phyloP scores from a whole-genome alignment of 35 echinoderm and acorn worm species.

The Ptychodera flava region DNA sequence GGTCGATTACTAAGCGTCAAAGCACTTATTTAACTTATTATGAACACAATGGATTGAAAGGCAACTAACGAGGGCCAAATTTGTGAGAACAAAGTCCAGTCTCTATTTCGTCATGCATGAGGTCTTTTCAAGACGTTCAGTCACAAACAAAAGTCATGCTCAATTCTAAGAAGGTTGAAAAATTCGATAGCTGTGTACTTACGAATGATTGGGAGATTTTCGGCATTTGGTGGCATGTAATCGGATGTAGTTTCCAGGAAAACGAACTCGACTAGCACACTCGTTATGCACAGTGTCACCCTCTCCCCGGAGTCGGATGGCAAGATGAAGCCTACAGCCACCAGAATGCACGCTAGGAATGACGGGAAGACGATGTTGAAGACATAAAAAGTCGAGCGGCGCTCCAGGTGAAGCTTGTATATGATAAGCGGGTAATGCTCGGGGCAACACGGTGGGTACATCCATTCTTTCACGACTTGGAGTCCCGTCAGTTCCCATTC shows the following conservation, averaged over 20 bases:
- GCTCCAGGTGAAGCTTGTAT: neutral
- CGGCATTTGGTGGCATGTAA: conserved; percentile 3
- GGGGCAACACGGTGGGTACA: neutral
- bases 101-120: no score
- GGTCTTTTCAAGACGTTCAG: no score
- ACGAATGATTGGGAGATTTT: neutral
- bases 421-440: neutral
- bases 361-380: neutral
- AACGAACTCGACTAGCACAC: neutral
- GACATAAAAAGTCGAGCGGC: neutral
- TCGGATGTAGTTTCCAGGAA: neutral
- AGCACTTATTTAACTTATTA: no score
- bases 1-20: no score
- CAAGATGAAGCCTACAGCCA: neutral
- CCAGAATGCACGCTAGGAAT: neutral
- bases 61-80: no score
- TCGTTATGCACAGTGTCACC: neutral
- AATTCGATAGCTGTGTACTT: no score
- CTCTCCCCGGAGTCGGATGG: neutral
- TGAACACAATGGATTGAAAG: no score
- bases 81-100: no score
- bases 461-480: neutral
- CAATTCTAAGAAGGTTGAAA: no score
- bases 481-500: neutral
- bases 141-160: no score